A percentile compares a stretch with the other conserved stretches of the same genome.
Evolutionary conservation across 2,797 vertebrate species (phyloP).

Genomic region (Epinephelus coioides): DNA sequence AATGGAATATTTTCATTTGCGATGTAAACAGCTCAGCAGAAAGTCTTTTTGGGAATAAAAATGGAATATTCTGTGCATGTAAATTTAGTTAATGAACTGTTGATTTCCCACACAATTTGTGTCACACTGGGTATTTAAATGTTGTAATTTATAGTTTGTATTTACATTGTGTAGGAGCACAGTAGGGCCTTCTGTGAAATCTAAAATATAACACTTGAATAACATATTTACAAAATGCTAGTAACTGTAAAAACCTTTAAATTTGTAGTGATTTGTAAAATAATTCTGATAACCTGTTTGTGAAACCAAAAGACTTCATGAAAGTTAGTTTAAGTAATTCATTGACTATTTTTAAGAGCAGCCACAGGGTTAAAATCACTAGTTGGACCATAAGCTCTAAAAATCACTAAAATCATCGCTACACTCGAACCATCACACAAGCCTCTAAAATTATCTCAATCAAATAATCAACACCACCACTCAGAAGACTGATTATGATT

Average conservation of each 20-base stretch:
- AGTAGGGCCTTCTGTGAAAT: too few species aligned
- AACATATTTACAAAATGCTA: too few species aligned
- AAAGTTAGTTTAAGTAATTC: not conserved
- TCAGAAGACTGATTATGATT: conserved; percentile 39
- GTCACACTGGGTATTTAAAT: too few species aligned
- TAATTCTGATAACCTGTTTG: not conserved
- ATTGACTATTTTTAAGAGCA: conserved; percentile 2
- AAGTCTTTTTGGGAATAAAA: too few species aligned
- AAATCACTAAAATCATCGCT: conserved; percentile 46
- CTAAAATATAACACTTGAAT: too few species aligned
- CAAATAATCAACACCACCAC: conserved; percentile 35
- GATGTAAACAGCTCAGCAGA: too few species aligned
- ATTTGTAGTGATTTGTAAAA: not conserved
- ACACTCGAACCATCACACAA: conserved; percentile 35
- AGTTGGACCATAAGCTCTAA: not conserved
- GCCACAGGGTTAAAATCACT: conserved; percentile 66
- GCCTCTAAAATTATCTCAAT: conserved; percentile 27
- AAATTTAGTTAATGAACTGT: too few species aligned
- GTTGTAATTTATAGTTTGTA: too few species aligned
- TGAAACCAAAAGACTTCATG: not conserved
- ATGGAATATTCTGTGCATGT: too few species aligned
- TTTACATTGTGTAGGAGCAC: too few species aligned
- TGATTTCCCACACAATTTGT: too few species aligned
- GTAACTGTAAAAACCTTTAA: not conserved
- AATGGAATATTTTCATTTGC: too few species aligned